Percentiles rank a stretch among this genome's conserved stretches.
These are phyloP conservation scores for Tipula lateralis DNA, from an alignment of 2,888 invertebrate species.

Conservation along the genomic window DNA sequence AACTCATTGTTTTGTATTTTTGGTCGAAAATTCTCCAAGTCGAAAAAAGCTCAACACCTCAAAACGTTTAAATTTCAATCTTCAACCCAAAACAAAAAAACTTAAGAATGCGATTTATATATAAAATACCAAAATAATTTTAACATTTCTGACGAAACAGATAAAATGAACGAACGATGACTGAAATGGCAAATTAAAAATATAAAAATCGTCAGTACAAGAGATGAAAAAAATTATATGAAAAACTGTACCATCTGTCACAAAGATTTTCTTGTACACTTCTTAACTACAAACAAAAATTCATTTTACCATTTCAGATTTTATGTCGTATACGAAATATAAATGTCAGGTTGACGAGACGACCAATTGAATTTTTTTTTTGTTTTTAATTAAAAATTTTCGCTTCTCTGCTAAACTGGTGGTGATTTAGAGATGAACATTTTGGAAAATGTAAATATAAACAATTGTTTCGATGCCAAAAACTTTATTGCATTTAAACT, in stretches of 20 bases:
- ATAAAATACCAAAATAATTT: neutral
- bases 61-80: neutral
- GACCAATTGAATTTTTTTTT: neutral
- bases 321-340: neutral
- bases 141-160: neutral
- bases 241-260: neutral
- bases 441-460: too few species aligned
- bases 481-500: neutral
- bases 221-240: too few species aligned
- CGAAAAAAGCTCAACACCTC: neutral
- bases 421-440: too few species aligned
- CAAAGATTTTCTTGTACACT: neutral
- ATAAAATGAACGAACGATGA: neutral
- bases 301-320: neutral
- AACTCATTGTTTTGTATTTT: neutral
- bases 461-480: neutral
- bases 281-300: neutral
- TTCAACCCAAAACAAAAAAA: neutral
- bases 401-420: neutral
- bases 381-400: neutral
- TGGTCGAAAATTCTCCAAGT: neutral
- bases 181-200: neutral
- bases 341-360: constrained; percentile 15
- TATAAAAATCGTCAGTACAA: neutral
- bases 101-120: neutral